Evolutionary conservation across 64 coral and sea anemone genomes (phyloP), one percentile per base, ranked within the genome.

Genomic region (Hydrozoanthus tunicans): DNA sequence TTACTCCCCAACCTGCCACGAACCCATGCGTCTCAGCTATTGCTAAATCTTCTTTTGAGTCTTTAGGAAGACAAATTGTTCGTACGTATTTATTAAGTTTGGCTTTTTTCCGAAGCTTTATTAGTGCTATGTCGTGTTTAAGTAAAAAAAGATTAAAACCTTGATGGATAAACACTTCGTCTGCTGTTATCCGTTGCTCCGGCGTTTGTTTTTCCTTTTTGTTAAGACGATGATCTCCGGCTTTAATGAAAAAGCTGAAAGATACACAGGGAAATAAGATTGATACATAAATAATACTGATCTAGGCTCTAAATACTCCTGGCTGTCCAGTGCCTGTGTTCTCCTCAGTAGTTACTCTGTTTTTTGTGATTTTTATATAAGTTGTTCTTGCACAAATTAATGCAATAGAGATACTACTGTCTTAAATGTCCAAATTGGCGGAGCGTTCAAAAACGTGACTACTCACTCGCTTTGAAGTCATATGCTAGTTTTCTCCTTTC

Each of bases 1-100:
- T 92, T 14, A 70, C 23, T 56, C 94, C 94, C 94, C 94, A 95
- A 0, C 94, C 94, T 7, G 91, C 78, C 3, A 90, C 94, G 43
- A 59, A 81, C 0, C 94, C 94, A 51, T 90, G 67, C 59, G 59
- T 72, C 1, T 69, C 83, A 62, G 91, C 84, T 9, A 12, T 68
- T 7, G 90, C 89, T 53, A 95, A 83, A 52, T 88, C 69, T 4
- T 83, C 85, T 8, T 77, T 86, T 52, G 77, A 71, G 14, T 83
- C 71, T 53, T 89, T 78, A 14, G 91, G 94, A 25, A 95, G 86
- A 55, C 94, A 95, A n/a, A 90, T 64, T 2, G 94, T 83, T 58
- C 94, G 94, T 3, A 92, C 85, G 79, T 89, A 92, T 81, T 76
- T 90, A 3, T 78, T 78, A 62, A 95, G 90, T 32, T 79, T 61